Evolutionary conservation across 2,888 invertebrate genomes (phyloP).

Genomic region (Sarcophaga rosellei): DNA sequence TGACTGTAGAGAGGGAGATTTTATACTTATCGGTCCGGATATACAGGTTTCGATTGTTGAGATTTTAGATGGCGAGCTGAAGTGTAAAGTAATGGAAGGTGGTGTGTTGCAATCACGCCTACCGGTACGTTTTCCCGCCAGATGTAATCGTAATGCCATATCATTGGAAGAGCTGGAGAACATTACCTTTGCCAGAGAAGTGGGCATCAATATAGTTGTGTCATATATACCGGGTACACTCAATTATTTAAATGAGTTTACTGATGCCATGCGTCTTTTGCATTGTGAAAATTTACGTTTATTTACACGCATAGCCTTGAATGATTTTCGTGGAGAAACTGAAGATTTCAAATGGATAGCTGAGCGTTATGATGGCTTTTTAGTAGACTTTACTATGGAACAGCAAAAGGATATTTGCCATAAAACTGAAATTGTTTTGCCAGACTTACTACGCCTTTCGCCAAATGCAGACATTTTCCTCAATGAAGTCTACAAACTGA

Average conservation of each 20-base stretch:
- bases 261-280: conserved; percentile 68
- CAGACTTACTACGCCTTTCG: conserved; percentile 73
- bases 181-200: conserved; percentile 76
- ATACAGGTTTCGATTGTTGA: conserved; percentile 73
- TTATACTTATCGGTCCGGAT: conserved; percentile 74
- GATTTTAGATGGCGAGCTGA: conserved; percentile 57
- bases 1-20: conserved; percentile 73
- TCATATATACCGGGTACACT: conserved; percentile 71
- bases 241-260: conserved; percentile 71
- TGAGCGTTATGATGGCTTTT: conserved; percentile 75
- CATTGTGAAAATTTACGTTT: conserved; percentile 72
- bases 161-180: conserved; percentile 79
- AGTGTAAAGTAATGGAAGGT: conserved; percentile 72
- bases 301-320: conserved; percentile 74
- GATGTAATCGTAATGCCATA: conserved; percentile 71
- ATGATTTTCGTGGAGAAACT: conserved; percentile 71
- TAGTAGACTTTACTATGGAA: conserved; percentile 70
- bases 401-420: conserved; percentile 19
- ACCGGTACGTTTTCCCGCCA: conserved; percentile 75
- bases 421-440: not conserved
- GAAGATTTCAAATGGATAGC: conserved; percentile 72
- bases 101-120: conserved; percentile 73
- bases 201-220: conserved; percentile 75
- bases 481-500: conserved; percentile 67
- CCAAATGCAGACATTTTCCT: conserved; percentile 72